These are phyloP conservation scores for Pelvicachromis taeniatus DNA, from an alignment of 2,113 vertebrate species.

Conservation along the genomic window DNA sequence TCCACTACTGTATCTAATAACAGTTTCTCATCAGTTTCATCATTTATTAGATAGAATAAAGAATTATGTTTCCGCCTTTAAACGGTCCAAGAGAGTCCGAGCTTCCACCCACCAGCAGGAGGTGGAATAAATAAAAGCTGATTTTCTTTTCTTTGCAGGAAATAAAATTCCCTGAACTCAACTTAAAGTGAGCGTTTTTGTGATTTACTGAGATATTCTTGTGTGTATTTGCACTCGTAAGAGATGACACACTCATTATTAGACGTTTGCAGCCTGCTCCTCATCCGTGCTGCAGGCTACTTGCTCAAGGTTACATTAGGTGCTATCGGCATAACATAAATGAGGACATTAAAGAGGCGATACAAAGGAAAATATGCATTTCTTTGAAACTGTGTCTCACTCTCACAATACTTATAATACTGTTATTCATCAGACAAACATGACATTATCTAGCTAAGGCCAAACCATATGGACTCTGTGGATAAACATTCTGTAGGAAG, in stretches of 20 bases:
- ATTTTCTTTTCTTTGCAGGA: not conserved
- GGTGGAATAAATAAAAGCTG: not conserved
- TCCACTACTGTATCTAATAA: not conserved
- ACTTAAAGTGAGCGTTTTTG: not conserved
- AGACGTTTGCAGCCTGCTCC: not conserved
- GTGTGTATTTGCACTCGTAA: accelerated
- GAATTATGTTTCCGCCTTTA: not conserved
- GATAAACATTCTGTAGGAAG: not conserved
- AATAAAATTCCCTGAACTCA: not conserved
- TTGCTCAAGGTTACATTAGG: not conserved
- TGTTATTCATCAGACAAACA: not conserved
- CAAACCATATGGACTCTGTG: not conserved
- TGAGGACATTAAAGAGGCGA: not conserved
- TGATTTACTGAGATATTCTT: not conserved
- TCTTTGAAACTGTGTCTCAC: not conserved
- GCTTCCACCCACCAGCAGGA: not conserved
- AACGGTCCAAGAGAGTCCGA: not conserved
- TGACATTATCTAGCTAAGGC: not conserved
- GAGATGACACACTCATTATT: not conserved
- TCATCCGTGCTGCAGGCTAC: not conserved
- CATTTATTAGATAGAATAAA: not conserved
- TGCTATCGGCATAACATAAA: not conserved
- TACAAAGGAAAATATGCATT: not conserved
- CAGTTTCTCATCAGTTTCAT: not conserved
- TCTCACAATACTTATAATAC: too few relatives aligned